A percentile compares a stretch with the other conserved stretches of the same genome.
phyloP scores from a whole-genome alignment of 1,140 invertebrate genomes.

The Apis laboriosa region DNA sequence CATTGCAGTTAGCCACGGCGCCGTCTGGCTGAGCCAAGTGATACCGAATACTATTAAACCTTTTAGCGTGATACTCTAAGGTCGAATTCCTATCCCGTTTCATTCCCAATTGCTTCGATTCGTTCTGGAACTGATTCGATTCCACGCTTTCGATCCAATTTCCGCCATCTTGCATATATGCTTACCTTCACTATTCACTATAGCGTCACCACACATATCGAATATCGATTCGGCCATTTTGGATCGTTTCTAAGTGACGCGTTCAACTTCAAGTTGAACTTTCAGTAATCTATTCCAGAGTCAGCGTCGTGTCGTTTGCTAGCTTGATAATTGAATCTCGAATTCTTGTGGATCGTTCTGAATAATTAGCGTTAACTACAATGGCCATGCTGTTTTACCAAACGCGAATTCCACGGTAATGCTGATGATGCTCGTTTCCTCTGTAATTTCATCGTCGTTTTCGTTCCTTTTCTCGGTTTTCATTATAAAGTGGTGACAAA shows the following conservation, averaged over 20 bases:
- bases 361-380: slow-evolving; percentile 46
- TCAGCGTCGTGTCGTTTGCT: background rate
- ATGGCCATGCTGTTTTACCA: background rate
- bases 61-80: slow-evolving; percentile 40
- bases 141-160: background rate
- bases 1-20: slow-evolving; percentile 1
- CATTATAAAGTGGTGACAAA: too few species aligned
- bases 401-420: slow-evolving; percentile 12
- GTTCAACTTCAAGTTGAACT: slow-evolving; percentile 15
- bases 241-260: background rate
- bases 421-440: slow-evolving; percentile 26
- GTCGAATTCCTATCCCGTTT: slow-evolving; percentile 22
- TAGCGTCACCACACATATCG: too few species aligned
- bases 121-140: background rate
- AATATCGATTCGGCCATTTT: background rate
- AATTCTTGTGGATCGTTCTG: slow-evolving; percentile 42
- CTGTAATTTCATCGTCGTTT: background rate
- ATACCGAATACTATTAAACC: background rate
- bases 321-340: slow-evolving; percentile 37
- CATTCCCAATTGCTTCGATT: slow-evolving; percentile 16
- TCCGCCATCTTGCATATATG: too few species aligned
- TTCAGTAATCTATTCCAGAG: slow-evolving; percentile 8
- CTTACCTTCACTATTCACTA: too few species aligned
- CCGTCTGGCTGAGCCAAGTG: background rate
- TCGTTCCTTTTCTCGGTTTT: background rate